Percentiles rank a stretch among this genome's conserved stretches.
phyloP scores from a whole-genome alignment of 2,797 vertebrate genomes.

The Sternotherus odoratus region DNA sequence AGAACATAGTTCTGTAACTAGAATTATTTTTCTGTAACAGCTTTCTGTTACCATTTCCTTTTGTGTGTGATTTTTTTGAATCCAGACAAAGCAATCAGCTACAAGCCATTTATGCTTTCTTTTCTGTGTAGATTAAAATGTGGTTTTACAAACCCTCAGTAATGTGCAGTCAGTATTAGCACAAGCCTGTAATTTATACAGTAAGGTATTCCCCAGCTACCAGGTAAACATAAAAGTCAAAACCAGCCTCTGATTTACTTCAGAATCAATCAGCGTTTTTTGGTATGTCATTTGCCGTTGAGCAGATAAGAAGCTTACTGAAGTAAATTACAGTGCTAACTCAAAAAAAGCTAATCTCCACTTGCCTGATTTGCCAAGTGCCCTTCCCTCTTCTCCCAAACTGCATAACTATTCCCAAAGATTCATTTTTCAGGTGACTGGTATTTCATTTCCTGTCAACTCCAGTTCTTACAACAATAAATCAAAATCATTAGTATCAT shows the following conservation, averaged over 20 bases:
- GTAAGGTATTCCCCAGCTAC: constrained; percentile 13
- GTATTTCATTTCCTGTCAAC: constrained; percentile 22
- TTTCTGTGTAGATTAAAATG: constrained; percentile 4
- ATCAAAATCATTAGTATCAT: neutral
- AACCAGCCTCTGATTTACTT: neutral
- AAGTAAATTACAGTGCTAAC: constrained; percentile 44
- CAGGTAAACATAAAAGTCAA: constrained; percentile 40
- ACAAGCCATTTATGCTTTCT: neutral
- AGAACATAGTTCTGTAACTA: neutral
- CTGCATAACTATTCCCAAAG: neutral
- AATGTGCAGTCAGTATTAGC: neutral
- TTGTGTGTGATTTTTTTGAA: neutral
- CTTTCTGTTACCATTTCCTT: neutral
- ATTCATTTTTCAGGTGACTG: neutral
- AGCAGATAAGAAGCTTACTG: constrained; percentile 53
- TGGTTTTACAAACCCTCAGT: neutral
- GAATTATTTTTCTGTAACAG: neutral
- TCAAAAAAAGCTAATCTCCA: constrained; percentile 33
- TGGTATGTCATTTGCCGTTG: constrained; percentile 22
- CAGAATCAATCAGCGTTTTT: constrained; percentile 14
- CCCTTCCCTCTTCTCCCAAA: neutral
- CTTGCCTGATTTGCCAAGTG: neutral
- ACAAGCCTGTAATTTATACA: neutral
- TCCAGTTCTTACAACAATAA: constrained; percentile 18
- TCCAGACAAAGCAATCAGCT: neutral